Evolutionary conservation across 1,140 invertebrate genomes (phyloP).

Genomic region (Drosophila kurseongensis): DNA sequence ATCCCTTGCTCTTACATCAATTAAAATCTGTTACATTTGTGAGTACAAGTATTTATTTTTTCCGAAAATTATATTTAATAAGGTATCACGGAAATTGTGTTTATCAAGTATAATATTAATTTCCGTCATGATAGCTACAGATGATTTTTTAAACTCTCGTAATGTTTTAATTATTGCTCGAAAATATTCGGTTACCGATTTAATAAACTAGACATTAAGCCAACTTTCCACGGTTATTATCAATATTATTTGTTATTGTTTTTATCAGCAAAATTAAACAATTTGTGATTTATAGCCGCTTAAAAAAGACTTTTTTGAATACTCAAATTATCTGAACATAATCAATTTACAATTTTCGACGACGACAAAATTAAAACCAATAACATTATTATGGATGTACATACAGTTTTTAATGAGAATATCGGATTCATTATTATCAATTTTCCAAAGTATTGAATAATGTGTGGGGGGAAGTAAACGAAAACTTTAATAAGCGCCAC

Average conservation of each 20-base stretch:
- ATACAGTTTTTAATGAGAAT: constrained; percentile 50
- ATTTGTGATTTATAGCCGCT: constrained; percentile 60
- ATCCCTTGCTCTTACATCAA: too few species aligned
- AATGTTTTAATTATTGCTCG: too few species aligned
- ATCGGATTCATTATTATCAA: constrained; percentile 48
- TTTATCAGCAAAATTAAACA: constrained; percentile 20
- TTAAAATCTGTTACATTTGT: neutral
- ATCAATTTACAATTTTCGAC: constrained; percentile 58
- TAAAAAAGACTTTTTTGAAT: constrained; percentile 63
- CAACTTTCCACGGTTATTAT: neutral
- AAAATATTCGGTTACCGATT: neutral
- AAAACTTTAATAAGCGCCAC: constrained; percentile 32
- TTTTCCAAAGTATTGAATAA: constrained; percentile 22
- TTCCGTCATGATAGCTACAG: too few species aligned
- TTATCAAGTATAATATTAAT: too few species aligned
- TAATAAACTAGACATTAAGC: neutral
- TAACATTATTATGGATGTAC: constrained; percentile 27
- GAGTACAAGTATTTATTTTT: neutral
- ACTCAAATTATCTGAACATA: constrained; percentile 48
- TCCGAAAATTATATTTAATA: too few species aligned
- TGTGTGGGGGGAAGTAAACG: neutral
- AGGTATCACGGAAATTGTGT: too few species aligned
- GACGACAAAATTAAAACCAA: constrained; percentile 29
- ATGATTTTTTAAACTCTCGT: too few species aligned
- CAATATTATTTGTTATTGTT: neutral